Evolutionary conservation across 2,113 vertebrate genomes (phyloP), one percentile per base, ranked within the genome.

Genomic region (Aspidoscelis tigris): DNA sequence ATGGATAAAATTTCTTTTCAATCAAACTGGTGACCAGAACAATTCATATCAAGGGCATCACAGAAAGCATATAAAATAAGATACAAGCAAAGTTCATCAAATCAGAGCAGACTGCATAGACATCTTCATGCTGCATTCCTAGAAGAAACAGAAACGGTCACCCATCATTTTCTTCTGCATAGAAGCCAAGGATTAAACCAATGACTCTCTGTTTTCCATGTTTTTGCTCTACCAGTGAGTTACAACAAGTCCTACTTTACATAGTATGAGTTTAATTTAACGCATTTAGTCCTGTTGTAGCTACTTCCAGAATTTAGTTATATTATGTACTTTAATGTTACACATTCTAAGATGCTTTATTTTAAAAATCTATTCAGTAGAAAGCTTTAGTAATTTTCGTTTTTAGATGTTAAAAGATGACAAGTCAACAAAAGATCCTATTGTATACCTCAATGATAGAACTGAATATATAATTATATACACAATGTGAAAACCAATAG

Each of bases 341-440:
- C 80, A 39, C 58, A 86, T 75, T 43, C 78, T 82, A 77, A 77
- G 81, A 4, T 41, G 68, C 86, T 91, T 87, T 73, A 50, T 79
- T 72, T 69, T 82, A 69, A 87, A 18, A 84, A 90, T 70, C 26
- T 0, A 78, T 88, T 88, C 82, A 92, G 66, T 12, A 88, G 79
- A 75, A 90, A 50, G 53, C 75, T 90, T 88, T 72, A 20, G 1
- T 80, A 78, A 81, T 86, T 93, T 61, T 78, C 86, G 83, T 92
- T 88, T 33, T 0, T 0, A 39, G 78, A 64, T 68, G 41, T 78
- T 47, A 87, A 65, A 87, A 82, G 81, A 90, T 88, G 87, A 82
- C 88, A 94, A 79, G 86, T 84, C 90, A 92, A 92, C 61, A 89
- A 87, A 92, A 93, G 89, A 93, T 77, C 21, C 16, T 65, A 91